phyloP scores from a whole-genome alignment of 64 coral and sea anemone genomes.

The Stichodactyla helianthus region DNA sequence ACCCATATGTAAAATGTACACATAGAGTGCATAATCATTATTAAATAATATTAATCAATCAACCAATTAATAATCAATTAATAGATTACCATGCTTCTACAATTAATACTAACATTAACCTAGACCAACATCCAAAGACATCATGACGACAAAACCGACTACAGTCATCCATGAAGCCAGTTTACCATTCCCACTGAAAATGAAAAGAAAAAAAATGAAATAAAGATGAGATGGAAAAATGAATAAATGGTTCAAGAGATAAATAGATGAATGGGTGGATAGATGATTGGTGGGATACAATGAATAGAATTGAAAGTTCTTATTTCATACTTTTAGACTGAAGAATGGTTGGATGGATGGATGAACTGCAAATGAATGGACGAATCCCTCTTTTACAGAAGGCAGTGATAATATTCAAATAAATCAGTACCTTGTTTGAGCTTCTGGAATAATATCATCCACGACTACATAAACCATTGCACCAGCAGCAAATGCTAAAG shows the following conservation, averaged over 20 bases:
- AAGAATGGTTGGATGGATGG: not conserved
- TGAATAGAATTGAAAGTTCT: no score
- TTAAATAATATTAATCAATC: not conserved
- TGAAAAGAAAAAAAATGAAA: not conserved
- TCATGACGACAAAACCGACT: conserved; percentile 96
- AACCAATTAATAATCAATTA: not conserved
- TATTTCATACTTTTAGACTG: not conserved
- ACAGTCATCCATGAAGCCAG: conserved; percentile 93
- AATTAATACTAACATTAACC: conserved; percentile 33
- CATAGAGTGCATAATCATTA: not conserved
- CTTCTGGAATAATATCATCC: conserved; percentile 98
- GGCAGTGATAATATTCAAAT: not conserved
- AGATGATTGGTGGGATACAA: not conserved
- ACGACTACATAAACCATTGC: conserved; percentile 99
- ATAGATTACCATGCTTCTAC: not conserved
- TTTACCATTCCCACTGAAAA: conserved; percentile 93
- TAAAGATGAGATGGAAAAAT: not conserved
- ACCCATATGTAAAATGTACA: not conserved
- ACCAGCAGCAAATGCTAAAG: conserved; percentile 98
- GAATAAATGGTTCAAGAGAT: not conserved
- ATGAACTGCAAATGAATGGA: not conserved
- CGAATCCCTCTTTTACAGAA: not conserved
- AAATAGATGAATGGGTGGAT: not conserved
- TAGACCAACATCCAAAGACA: conserved; percentile 95
- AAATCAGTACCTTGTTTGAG: conserved; percentile 73